A percentile compares a stretch with the other conserved stretches of the same genome.
phyloP scores from a whole-genome alignment of 2,113 vertebrate species.

The Psephotus haematonotus region DNA sequence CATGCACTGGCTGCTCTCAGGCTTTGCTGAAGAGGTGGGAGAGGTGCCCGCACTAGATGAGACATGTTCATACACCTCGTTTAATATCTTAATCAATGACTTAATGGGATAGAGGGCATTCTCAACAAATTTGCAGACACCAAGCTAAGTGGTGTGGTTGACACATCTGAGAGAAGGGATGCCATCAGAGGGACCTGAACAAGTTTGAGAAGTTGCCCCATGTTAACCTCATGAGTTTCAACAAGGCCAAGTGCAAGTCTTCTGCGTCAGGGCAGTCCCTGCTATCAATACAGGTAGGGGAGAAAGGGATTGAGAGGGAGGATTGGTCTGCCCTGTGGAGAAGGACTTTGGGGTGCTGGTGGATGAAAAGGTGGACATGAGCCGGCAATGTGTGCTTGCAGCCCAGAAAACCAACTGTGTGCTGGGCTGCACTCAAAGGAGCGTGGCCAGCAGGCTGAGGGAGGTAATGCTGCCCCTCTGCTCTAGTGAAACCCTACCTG shows the following conservation, averaged over 20 bases:
- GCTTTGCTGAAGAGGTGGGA: too few species aligned
- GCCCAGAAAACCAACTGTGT: not conserved
- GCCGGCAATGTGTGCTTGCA: fast-evolving
- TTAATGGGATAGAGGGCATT: not conserved
- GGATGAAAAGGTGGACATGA: not conserved
- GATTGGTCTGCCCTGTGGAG: not conserved
- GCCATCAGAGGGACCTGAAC: not conserved
- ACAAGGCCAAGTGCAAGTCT: not conserved
- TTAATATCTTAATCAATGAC: not conserved
- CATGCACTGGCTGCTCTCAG: too few species aligned
- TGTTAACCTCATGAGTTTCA: not conserved
- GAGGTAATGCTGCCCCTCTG: not conserved
- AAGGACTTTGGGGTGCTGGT: not conserved
- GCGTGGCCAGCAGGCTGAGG: fast-evolving
- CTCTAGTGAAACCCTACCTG: not conserved
- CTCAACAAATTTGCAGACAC: not conserved
- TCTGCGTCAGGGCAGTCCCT: not conserved
- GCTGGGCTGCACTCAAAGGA: not conserved
- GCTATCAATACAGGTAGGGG: fast-evolving
- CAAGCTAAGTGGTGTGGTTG: not conserved
- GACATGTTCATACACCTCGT: too few species aligned
- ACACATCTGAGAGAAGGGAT: not conserved
- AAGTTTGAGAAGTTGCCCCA: not conserved
- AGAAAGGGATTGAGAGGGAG: not conserved
- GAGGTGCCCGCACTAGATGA: too few species aligned